Base-by-base conservation (phyloP, 2,888 invertebrate species). In the Apocheima hispidaria region DNA sequence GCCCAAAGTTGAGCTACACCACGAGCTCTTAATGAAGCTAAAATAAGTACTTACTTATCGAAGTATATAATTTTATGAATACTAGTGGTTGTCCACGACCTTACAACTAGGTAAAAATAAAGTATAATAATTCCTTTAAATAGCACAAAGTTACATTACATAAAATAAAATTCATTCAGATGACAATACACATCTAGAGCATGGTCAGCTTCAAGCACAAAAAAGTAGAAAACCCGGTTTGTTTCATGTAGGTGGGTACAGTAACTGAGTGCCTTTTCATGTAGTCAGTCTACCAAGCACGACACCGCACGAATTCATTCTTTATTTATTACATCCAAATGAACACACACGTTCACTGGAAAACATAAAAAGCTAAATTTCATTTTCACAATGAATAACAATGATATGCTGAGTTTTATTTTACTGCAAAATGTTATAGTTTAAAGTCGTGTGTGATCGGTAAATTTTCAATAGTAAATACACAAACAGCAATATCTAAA, bases 251-350 rank as follows among this genome's bases (percentile, higher is more conserved):
- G 43, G n/a, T 3, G 2, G 26, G 1, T 2, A 26, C 23, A 14
- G 35, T 21, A 35, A 10, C 50, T 50, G 20, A 55, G 55, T 55
- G 55, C 28, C 20, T 48, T 46, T 48, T 21, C 55, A 30, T 55
- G 55, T 55, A 40, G 18, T 28, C 36, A 20, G 55, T 40, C 40
- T 48, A 48, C 38, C 36, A 23, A 40, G 48, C n/a, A 28, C 23
- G 40, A 48, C 16, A 55, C n/a, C 35, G 48, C 26, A 48, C 28
- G n/a, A 44, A 4, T 54, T 44, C 35, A 35, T 44, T 35, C 54
- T 4, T n/a, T 44, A 54, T 54, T 54, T 54, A 54, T 54, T 35
- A 35, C 35, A 14, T 54, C 16, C 23, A 54, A 53, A 44, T 12
- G 54, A 54, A 54, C 26, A 0, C n/a, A 51, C 36, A 23, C 20